These are phyloP conservation scores for Myrmecobius fasciatus DNA, from an alignment of 2,113 vertebrate genomes.

Conservation along the genomic window DNA sequence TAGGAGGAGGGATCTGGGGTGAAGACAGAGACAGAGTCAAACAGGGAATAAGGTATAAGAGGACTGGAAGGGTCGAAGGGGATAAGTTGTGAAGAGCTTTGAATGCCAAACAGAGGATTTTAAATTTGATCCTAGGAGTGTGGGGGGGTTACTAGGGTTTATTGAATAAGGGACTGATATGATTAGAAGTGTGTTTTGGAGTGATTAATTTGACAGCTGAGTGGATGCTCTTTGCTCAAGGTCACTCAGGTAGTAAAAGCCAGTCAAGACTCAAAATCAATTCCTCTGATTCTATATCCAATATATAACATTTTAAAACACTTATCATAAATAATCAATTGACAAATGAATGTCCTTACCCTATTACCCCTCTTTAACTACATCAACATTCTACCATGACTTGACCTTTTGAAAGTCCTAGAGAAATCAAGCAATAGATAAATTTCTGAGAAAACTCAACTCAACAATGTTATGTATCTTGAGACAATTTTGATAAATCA, in stretches of 20 bases:
- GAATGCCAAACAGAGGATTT: background rate
- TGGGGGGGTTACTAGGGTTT: background rate
- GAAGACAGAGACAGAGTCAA: background rate
- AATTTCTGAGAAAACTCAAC: background rate
- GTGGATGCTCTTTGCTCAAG: background rate
- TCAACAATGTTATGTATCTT: constrained; percentile 18
- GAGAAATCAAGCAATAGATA: constrained; percentile 14
- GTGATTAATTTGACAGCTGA: background rate
- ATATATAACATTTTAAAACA: background rate
- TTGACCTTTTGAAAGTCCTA: background rate
- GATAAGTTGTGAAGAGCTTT: background rate
- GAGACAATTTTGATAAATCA: background rate
- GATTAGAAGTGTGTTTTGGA: background rate
- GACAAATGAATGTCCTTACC: constrained; percentile 35
- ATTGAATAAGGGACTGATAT: background rate
- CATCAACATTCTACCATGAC: background rate
- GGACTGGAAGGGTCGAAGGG: background rate
- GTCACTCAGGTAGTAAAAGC: background rate
- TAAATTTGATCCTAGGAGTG: background rate
- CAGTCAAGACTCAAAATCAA: background rate
- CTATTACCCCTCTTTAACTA: background rate
- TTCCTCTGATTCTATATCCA: background rate
- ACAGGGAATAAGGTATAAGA: background rate
- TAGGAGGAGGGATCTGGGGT: background rate
- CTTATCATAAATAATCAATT: constrained; percentile 21